Percentiles rank a stretch among this genome's conserved stretches.
Conservation (phyloP, 2,113 vertebrate species). For the Scortum barcoo region DNA sequence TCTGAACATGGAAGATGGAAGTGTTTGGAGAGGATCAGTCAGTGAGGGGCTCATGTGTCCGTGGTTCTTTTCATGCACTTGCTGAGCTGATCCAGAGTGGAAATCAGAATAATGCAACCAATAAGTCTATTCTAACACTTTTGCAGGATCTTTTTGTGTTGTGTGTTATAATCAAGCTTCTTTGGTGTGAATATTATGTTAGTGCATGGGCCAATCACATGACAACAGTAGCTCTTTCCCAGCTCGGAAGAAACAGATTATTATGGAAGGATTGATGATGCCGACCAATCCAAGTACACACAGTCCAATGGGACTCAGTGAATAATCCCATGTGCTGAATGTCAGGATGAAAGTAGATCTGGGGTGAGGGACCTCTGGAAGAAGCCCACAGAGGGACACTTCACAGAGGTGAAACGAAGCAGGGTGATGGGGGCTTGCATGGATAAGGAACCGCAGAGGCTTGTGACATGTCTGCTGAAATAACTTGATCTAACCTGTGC, state of each 20-base stretch:
- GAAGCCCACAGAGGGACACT: background rate
- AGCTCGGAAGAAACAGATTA: background rate
- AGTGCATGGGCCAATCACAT: background rate
- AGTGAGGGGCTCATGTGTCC: background rate
- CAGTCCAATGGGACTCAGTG: background rate
- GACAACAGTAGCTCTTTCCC: background rate
- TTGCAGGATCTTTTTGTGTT: background rate
- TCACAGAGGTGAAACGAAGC: background rate
- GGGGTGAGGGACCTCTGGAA: background rate
- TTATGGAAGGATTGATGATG: slow-evolving; percentile 1
- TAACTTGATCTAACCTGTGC: slow-evolving; percentile 59
- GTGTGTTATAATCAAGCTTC: background rate
- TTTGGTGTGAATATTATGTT: background rate
- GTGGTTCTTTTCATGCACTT: background rate
- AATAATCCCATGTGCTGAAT: background rate
- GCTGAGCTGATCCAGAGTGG: background rate
- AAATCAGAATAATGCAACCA: background rate
- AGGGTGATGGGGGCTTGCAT: background rate
- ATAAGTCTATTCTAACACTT: background rate
- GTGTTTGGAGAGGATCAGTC: slow-evolving; percentile 8
- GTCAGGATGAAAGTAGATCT: background rate
- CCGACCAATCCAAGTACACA: background rate
- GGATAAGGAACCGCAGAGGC: slow-evolving; percentile 47
- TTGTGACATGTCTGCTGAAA: slow-evolving; percentile 53
- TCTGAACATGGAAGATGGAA: slow-evolving; percentile 23